Evolutionary conservation across 2,888 invertebrate species (phyloP).

Genomic region (Bugula neritina): DNA sequence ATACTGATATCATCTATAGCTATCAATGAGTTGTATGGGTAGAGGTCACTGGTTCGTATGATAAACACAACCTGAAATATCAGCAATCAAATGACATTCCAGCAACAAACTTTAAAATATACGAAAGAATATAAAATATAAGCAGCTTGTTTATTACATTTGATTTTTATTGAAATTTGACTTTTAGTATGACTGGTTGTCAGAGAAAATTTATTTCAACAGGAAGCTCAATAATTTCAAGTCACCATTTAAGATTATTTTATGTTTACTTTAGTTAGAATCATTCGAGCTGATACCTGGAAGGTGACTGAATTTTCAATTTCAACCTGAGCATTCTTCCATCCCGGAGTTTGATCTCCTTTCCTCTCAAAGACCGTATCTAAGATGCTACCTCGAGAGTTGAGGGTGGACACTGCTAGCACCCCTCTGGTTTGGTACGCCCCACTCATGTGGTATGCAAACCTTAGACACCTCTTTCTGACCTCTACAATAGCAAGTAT

Average conservation of each 20-base stretch:
- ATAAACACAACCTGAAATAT: not conserved
- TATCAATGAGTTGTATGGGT: conserved; percentile 18
- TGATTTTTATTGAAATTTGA: too few relatives aligned
- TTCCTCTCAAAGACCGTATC: not conserved
- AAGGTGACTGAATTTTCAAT: not conserved
- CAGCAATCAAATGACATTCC: too few relatives aligned
- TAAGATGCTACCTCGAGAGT: not conserved
- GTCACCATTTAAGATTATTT: too few relatives aligned
- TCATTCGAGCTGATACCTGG: too few relatives aligned
- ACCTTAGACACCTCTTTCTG: not conserved
- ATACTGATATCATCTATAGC: conserved; percentile 16
- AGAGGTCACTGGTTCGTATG: conserved; percentile 3
- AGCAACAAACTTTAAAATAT: too few relatives aligned
- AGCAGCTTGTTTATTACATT: too few relatives aligned
- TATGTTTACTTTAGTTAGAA: too few relatives aligned
- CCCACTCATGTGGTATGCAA: conserved; percentile 21
- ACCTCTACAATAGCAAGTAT: not conserved
- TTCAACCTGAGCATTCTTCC: not conserved
- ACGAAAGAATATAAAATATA: too few relatives aligned
- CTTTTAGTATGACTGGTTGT: too few relatives aligned
- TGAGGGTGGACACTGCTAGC: not conserved
- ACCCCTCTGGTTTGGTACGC: not conserved
- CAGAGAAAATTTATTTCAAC: too few relatives aligned
- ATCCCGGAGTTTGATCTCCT: not conserved
- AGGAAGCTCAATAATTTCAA: too few relatives aligned